Base-by-base conservation (phyloP, 2,113 vertebrate species). In the Leuciscus idus region DNA sequence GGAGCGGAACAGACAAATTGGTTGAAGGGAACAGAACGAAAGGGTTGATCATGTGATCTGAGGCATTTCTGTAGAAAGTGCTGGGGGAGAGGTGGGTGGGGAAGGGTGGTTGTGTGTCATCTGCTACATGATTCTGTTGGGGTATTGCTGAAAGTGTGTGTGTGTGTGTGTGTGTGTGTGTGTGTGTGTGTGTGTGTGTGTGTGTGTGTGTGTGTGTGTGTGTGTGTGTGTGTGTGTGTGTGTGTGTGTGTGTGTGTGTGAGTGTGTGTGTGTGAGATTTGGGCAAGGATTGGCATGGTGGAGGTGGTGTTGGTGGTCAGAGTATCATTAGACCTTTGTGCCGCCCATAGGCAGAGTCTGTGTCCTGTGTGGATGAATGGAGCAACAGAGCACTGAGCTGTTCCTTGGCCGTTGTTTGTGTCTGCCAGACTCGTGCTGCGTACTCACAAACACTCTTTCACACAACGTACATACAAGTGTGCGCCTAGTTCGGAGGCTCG, bases 71-170 rank as follows among this genome's bases (percentile, higher is more conserved):
- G 36, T 89, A 85, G 55, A 90, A 89, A 89, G 83, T 83, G 86
- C 85, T 79, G 84, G 77, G 83, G 83, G 84, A 80, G 33, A 68
- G 72, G 39, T 36, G 28, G 55, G 84, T 91, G 86, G 85, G 83
- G 86, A 86, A 75, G 50, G 70, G 87, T 23, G 59, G 74, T 84
- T 87, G 88, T 83, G 17, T 79, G 61, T 85, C 93, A 90, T 92
- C 86, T 96, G 97, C 97, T 97, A 97, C 97, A 96, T 96, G 90
- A 90, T 88, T 94, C 93, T 93, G 91, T 86, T 86, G 93, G 87
- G 66, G 64, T 95, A 95, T 95, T 95, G 95, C 93, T 94, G 89
- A 89, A 87, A 86, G 88, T 89, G 87, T 81, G 90, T 87, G 91
- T 90, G 80, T 93, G 89, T 82, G 85, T 61, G 91, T 87, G 90